phyloP scores from a whole-genome alignment of 2,797 vertebrate genomes.

The Rhyacichthys aspro region DNA sequence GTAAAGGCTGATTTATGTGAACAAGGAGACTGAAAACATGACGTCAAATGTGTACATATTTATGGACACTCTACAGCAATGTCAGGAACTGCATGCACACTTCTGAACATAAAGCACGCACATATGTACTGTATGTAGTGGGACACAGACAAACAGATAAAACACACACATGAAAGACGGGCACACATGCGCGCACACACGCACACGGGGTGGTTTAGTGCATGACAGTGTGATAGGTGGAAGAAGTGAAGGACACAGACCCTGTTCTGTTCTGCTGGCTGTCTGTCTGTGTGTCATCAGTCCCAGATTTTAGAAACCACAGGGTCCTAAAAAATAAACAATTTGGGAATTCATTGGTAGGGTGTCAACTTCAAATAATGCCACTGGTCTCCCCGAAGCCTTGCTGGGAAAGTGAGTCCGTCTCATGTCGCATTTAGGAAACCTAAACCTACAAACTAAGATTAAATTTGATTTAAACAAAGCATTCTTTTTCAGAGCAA shows the following conservation, averaged over 20 bases:
- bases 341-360: conserved; percentile 78
- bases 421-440: neutral
- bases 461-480: too few species aligned
- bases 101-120: neutral
- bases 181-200: conserved; percentile 17
- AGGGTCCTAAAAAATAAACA: conserved; percentile 86
- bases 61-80: too few species aligned
- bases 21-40: too few species aligned
- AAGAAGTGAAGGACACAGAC: conserved; percentile 82
- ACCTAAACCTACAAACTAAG: neutral
- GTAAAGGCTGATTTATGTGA: too few species aligned
- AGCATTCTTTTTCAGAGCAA: too few species aligned
- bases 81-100: conserved; percentile 35
- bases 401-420: conserved; percentile 56
- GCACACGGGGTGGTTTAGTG: conserved; percentile 77
- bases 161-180: conserved; percentile 16
- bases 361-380: conserved; percentile 48
- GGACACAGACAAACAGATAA: conserved; percentile 8
- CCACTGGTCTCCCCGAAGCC: conserved; percentile 64
- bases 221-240: conserved; percentile 82
- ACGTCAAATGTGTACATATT: too few species aligned
- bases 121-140: conserved; percentile 1
- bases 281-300: conserved; percentile 83
- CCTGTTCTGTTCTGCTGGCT: conserved; percentile 79
- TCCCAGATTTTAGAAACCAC: conserved; percentile 89